A percentile compares a stretch with the other conserved stretches of the same genome.
These are phyloP conservation scores for Boloria selene DNA, from an alignment of 2,888 invertebrate species.

Conservation along the genomic window DNA sequence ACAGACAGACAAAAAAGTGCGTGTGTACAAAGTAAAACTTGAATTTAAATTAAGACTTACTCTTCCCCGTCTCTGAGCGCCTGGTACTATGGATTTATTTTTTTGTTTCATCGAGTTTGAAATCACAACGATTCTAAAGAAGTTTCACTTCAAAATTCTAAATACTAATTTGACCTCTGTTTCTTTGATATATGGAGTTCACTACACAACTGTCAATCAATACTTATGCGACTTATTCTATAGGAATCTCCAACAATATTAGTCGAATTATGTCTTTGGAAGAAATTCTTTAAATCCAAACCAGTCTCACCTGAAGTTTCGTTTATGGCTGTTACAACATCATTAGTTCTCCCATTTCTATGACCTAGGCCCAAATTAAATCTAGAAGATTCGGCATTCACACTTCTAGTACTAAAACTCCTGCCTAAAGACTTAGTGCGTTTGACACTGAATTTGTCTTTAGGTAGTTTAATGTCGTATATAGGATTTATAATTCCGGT, in stretches of 20 bases:
- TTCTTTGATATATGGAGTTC: too few relatives aligned
- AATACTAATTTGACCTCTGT: too few relatives aligned
- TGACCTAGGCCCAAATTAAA: slow-evolving; percentile 69
- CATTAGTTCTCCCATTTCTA: slow-evolving; percentile 64
- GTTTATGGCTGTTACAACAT: slow-evolving; percentile 68
- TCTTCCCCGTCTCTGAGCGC: too few relatives aligned
- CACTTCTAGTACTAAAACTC: slow-evolving; percentile 59
- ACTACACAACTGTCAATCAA: slow-evolving; percentile 52
- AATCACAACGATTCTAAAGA: too few relatives aligned
- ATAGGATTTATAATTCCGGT: slow-evolving; percentile 74
- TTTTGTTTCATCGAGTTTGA: too few relatives aligned
- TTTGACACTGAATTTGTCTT: slow-evolving; percentile 68
- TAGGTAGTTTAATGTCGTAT: slow-evolving; percentile 69
- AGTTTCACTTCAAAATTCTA: too few relatives aligned
- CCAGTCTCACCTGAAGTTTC: slow-evolving; percentile 66
- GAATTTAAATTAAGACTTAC: too few relatives aligned
- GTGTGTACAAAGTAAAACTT: too few relatives aligned
- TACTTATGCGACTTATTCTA: slow-evolving; percentile 62
- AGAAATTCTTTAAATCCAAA: slow-evolving; percentile 61
- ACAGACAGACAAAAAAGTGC: too few relatives aligned
- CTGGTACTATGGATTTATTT: too few relatives aligned
- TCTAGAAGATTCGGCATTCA: slow-evolving; percentile 61
- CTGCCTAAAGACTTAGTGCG: slow-evolving; percentile 69
- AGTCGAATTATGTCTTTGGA: slow-evolving; percentile 59
- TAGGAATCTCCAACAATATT: slow-evolving; percentile 72